Evolutionary conservation across 2,888 invertebrate genomes (phyloP).

Genomic region (Formica aserva): DNA sequence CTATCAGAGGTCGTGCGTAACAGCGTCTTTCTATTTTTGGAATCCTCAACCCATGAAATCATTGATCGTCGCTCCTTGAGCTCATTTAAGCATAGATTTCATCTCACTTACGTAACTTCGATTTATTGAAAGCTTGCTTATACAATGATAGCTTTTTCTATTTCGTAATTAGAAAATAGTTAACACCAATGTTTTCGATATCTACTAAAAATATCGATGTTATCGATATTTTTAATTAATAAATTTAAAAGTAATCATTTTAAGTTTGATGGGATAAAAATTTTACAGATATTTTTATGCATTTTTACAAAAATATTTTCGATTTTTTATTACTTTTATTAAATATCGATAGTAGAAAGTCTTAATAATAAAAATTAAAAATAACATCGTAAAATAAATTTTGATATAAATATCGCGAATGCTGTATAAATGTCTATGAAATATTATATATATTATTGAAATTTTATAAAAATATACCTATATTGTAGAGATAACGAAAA

Average conservation of each 20-base stretch:
- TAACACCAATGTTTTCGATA: not conserved
- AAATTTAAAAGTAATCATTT: not conserved
- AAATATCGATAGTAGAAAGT: not conserved
- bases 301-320: not conserved
- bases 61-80: conserved; percentile 48
- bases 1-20: conserved; percentile 33
- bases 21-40: conserved; percentile 43
- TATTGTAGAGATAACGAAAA: not conserved
- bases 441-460: not conserved
- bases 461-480: not conserved
- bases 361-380: not conserved
- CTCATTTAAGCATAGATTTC: conserved; percentile 27
- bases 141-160: not conserved
- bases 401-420: not conserved
- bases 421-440: not conserved
- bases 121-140: conserved; percentile 13
- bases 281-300: not conserved
- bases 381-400: not conserved
- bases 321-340: not conserved
- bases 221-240: not conserved
- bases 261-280: not conserved
- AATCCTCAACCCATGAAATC: conserved; percentile 39
- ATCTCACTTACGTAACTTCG: conserved; percentile 32
- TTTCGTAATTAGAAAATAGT: not conserved
- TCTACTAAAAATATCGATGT: too few species aligned